A percentile compares a stretch with the other conserved stretches of the same genome.
These are phyloP conservation scores for Choloepus didactylus DNA, from an alignment of 2,797 vertebrate species.

Conservation along the genomic window DNA sequence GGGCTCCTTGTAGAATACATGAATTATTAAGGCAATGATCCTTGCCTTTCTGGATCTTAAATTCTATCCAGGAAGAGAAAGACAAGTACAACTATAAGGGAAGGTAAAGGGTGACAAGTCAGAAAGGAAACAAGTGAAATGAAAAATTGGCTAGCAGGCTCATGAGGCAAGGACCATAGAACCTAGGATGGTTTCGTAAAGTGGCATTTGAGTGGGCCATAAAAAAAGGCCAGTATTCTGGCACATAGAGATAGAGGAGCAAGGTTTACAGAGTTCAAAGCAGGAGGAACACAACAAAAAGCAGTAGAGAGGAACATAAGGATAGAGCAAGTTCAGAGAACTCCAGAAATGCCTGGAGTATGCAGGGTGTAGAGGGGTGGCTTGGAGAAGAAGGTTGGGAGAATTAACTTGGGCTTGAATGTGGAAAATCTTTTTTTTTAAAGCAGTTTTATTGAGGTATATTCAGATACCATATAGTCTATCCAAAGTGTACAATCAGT, in stretches of 20 bases:
- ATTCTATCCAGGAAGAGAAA: slow-evolving; percentile 37
- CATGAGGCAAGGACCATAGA: neutral
- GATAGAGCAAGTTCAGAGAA: neutral
- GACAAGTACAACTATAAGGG: neutral
- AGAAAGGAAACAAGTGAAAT: slow-evolving; percentile 14
- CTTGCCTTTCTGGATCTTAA: slow-evolving; percentile 9
- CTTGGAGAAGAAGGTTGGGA: neutral
- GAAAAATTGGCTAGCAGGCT: neutral
- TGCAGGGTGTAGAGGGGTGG: neutral
- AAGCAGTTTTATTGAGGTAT: too few species aligned
- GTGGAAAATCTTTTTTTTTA: too few species aligned
- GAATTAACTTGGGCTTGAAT: neutral
- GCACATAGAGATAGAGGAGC: neutral
- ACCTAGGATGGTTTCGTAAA: neutral
- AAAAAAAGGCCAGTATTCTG: neutral
- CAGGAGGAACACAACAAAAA: neutral
- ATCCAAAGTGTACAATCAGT: too few species aligned
- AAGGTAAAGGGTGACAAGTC: neutral
- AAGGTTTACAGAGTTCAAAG: neutral
- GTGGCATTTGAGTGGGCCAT: neutral
- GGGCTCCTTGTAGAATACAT: neutral
- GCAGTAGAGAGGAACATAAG: neutral
- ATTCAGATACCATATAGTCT: too few species aligned
- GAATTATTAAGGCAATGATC: slow-evolving; percentile 48
- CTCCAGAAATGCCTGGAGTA: neutral